phyloP scores from a whole-genome alignment of 1,140 invertebrate genomes.

The Chrysoperla carnea region DNA sequence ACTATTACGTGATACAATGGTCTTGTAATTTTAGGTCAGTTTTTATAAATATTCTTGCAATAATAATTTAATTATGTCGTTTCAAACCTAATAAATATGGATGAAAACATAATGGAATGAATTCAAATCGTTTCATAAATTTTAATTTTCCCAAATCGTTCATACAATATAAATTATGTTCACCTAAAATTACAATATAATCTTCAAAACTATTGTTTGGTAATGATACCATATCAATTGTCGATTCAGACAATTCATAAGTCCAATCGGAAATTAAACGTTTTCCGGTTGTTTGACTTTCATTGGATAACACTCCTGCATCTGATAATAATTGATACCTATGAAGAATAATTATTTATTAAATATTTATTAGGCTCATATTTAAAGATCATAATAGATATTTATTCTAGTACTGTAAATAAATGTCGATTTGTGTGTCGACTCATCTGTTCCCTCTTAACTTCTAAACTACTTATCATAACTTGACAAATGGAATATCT shows the following conservation, averaged over 20 bases:
- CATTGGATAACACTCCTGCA: constrained; percentile 28
- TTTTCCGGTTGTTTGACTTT: constrained; percentile 27
- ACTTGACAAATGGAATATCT: no score
- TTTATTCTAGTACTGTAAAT: no score
- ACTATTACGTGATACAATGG: no score
- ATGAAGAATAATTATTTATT: constrained; percentile 9
- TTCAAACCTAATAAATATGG: constrained; percentile 47
- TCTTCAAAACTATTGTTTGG: constrained; percentile 19
- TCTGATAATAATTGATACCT: constrained; percentile 48
- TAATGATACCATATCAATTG: constrained; percentile 42
- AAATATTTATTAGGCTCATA: constrained; percentile 1
- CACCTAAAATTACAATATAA: constrained; percentile 47
- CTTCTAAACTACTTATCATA: no score
- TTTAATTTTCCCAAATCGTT: constrained; percentile 54
- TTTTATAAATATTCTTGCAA: background rate
- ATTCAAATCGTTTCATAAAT: constrained; percentile 68
- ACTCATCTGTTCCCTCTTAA: no score
- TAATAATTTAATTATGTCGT: background rate
- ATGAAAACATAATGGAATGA: constrained; percentile 50
- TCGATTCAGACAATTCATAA: constrained; percentile 59
- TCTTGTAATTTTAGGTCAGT: background rate
- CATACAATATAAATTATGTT: constrained; percentile 56
- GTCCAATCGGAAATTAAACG: constrained; percentile 51
- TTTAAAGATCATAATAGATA: no score
- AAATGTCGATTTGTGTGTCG: no score